phyloP scores from a whole-genome alignment of 2,113 vertebrate species.

The Atrichornis clamosus region DNA sequence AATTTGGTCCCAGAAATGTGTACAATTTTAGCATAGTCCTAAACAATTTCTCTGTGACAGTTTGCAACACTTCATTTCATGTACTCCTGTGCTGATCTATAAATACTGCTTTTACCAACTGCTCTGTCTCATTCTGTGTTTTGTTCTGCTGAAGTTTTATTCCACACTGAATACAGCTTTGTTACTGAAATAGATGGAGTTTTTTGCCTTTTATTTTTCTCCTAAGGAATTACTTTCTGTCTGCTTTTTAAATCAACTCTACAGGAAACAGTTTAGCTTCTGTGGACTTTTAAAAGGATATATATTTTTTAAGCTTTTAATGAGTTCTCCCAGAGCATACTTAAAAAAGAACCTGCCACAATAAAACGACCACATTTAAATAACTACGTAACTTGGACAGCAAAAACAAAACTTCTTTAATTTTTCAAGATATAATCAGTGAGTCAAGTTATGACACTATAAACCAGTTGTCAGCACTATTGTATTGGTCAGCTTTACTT shows the following conservation, averaged over 20 bases:
- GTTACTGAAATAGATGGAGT: background rate
- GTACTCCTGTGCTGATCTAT: background rate
- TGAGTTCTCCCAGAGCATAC: background rate
- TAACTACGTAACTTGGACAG: background rate
- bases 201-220: background rate
- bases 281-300: background rate
- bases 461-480: background rate
- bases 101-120: background rate
- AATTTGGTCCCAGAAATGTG: background rate
- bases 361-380: background rate
- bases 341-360: background rate
- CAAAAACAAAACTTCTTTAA: background rate
- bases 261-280: background rate
- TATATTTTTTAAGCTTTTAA: background rate
- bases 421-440: background rate
- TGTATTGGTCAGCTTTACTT: background rate
- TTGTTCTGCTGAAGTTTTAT: background rate
- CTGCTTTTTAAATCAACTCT: background rate
- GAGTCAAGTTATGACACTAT: background rate
- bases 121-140: background rate
- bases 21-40: background rate
- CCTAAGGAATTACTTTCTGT: background rate
- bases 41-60: background rate
- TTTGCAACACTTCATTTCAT: background rate
- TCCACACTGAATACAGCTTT: background rate